Conservation (phyloP, 2,113 vertebrate species). For the Serinus canaria region DNA sequence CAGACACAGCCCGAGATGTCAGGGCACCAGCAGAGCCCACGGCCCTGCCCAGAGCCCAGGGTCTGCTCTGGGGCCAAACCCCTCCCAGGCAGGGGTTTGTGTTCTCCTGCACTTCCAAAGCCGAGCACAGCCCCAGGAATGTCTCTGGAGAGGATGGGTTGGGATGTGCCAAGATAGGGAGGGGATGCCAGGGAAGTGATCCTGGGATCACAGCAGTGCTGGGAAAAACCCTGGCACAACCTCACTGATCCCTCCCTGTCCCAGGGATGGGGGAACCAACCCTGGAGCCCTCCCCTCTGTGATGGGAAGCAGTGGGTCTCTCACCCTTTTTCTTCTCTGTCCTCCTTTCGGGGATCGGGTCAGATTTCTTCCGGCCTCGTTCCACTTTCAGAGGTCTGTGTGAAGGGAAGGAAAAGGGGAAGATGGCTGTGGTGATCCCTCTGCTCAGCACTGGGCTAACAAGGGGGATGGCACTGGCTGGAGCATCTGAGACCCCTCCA, state of each 20-base stretch:
- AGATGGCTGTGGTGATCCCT: neutral
- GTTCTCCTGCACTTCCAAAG: neutral
- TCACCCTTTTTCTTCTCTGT: constrained; percentile 92
- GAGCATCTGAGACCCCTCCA: neutral
- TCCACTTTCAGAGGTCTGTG: constrained; percentile 81
- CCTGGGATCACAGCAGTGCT: neutral
- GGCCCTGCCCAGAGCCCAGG: neutral
- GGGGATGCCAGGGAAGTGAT: neutral
- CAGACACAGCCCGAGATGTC: accelerated
- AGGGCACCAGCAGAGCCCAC: neutral
- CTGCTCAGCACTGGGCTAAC: neutral
- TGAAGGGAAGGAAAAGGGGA: neutral
- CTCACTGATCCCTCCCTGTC: neutral
- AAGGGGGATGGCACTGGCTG: accelerated
- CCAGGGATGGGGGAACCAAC: neutral
- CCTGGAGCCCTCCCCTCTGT: neutral
- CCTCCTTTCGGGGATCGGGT: constrained; percentile 78
- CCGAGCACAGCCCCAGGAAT: neutral
- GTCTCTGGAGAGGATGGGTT: neutral
- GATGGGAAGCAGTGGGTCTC: neutral
- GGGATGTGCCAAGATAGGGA: neutral
- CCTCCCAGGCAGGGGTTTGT: neutral
- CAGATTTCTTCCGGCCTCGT: constrained; percentile 83
- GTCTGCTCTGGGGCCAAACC: neutral
- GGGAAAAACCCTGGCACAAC: neutral